These are phyloP conservation scores for Rhea pennata DNA, from an alignment of 2,113 vertebrate species.

Conservation along the genomic window DNA sequence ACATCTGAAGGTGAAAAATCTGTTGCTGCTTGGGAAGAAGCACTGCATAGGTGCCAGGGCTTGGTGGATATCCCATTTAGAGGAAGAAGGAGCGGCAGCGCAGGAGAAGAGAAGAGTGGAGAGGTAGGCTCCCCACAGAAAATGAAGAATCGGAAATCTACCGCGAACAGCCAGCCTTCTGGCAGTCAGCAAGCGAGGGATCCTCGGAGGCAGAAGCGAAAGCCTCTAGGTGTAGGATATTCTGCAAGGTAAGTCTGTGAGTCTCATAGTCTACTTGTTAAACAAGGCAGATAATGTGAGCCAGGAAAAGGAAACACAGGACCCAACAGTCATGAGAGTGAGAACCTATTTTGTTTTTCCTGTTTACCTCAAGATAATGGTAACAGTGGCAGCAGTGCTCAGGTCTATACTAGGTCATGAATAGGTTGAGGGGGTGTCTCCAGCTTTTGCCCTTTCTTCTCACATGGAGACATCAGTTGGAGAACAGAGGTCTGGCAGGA, in stretches of 20 bases:
- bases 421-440: not conserved
- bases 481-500: not conserved
- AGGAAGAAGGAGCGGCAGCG: conserved; percentile 66
- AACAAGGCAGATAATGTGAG: not conserved
- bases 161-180: conserved; percentile 67
- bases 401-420: not conserved
- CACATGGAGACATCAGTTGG: not conserved
- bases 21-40: conserved; percentile 73
- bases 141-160: conserved; percentile 68
- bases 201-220: conserved; percentile 88
- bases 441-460: not conserved
- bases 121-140: conserved; percentile 73
- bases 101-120: conserved; percentile 71
- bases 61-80: conserved; percentile 91
- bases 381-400: not conserved
- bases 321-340: not conserved
- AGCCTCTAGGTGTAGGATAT: conserved; percentile 91
- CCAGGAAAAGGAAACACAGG: not conserved
- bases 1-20: conserved; percentile 4
- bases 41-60: conserved; percentile 83
- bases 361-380: not conserved
- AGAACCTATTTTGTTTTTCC: not conserved
- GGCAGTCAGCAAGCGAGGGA: conserved; percentile 86
- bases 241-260: conserved; percentile 85
- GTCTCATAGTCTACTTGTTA: not conserved